Percentiles rank a stretch among this genome's conserved stretches.
These are phyloP conservation scores for Leptopilina syphax DNA, from an alignment of 2,888 invertebrate genomes.

Conservation along the genomic window DNA sequence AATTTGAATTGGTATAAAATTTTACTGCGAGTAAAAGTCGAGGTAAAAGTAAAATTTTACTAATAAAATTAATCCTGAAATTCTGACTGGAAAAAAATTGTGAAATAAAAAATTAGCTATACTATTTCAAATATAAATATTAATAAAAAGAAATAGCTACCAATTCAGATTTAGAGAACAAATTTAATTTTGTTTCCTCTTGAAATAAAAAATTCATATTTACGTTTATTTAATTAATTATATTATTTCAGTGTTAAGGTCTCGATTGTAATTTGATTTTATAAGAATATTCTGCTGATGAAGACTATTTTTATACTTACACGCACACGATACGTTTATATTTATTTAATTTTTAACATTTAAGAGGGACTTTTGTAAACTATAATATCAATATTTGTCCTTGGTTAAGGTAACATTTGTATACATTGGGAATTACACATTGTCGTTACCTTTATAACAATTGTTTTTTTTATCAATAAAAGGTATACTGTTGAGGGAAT, in stretches of 20 bases:
- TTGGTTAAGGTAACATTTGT: conserved; percentile 24
- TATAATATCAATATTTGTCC: not conserved
- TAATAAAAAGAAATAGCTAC: no score
- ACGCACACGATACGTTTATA: not conserved
- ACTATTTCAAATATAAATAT: no score
- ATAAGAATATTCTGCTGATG: not conserved
- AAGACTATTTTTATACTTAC: conserved; percentile 24
- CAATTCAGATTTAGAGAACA: no score
- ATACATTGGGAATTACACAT: conserved; percentile 28
- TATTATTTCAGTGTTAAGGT: not conserved
- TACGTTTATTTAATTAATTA: no score
- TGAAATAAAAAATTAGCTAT: no score
- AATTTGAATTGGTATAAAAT: no score
- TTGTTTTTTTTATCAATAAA: conserved; percentile 63
- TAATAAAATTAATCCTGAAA: no score
- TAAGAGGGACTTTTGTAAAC: conserved; percentile 13
- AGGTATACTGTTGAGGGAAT: conserved; percentile 70
- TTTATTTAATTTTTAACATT: conserved; percentile 27
- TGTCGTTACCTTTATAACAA: conserved; percentile 21
- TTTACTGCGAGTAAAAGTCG: no score
- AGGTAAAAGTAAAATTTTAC: no score
- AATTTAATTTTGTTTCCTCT: no score
- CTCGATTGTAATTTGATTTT: conserved; percentile 16
- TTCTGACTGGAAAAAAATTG: no score
- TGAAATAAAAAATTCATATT: no score